These are phyloP conservation scores for Ophonus ardosiacus DNA, from an alignment of 2,888 invertebrate species.

Conservation along the genomic window DNA sequence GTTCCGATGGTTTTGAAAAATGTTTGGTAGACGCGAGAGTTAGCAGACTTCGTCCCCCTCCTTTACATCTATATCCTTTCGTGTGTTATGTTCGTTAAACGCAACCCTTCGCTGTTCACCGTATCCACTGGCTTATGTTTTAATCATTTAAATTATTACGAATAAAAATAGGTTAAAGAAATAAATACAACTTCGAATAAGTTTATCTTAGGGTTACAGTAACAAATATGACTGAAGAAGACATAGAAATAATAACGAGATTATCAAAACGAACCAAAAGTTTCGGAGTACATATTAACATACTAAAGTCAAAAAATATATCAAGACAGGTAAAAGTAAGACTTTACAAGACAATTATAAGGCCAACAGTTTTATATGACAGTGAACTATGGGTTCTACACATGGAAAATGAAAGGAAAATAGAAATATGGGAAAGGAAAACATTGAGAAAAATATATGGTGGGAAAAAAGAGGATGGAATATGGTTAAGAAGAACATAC, in stretches of 20 bases:
- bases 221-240: neutral
- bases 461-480: neutral
- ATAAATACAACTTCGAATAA: too few relatives aligned
- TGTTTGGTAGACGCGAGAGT: neutral
- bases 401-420: neutral
- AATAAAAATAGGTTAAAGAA: too few relatives aligned
- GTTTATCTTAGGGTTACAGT: too few relatives aligned
- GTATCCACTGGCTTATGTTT: too few relatives aligned
- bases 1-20: neutral
- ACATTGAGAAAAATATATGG: neutral
- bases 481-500: neutral
- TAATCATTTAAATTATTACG: too few relatives aligned
- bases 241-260: neutral
- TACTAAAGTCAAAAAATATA: neutral
- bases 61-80: too few relatives aligned
- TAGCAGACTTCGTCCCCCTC: neutral
- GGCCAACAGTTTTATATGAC: constrained; percentile 7
- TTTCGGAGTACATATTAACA: neutral
- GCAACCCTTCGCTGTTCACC: too few relatives aligned
- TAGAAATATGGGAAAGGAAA: constrained; percentile 18
- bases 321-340: constrained; percentile 16
- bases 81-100: too few relatives aligned
- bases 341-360: constrained; percentile 20
- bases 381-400: constrained; percentile 19
- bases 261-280: neutral